Evolutionary conservation across 2,113 vertebrate species (phyloP), one percentile per base, ranked within the genome.

Genomic region (Pseudonaja textilis): DNA sequence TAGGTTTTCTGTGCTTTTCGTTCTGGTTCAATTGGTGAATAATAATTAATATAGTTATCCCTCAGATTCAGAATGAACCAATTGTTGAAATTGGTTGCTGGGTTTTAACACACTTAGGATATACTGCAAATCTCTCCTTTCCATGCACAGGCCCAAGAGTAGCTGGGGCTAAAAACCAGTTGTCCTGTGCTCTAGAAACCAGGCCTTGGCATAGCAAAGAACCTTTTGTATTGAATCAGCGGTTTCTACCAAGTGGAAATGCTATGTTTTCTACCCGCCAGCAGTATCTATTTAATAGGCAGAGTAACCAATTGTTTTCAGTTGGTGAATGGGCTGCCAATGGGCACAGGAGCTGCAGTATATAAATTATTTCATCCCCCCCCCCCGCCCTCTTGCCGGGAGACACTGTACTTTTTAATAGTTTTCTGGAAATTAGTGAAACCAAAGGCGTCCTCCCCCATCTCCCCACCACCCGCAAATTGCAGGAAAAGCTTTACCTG

Each of bases 191-290:
- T 20, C 42, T 1, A 69, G 11, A 4, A 64, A 14, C 18, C 0
- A 10, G 61, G 8, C 2, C 52, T 92, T 93, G 50, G 92, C 94
- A 59, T 91, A 87, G 54, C 42, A 87, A 1, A 89, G 26, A 92
- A 6, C 0, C 91, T 91, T 29, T 52, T 90, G 56, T 11, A 3
- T 88, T 90, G 18, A 85, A 1, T 55, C 42, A 92, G 56, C 9
- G 91, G 0, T 91, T 20, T 87, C 39, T 81, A 42, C 25, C 45
- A 64, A 25, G 11, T 57, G 91, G 1, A 9, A 92, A 47, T 87
- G 90, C 50, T 54, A 12, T n/a, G 1, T 91, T 56, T 86, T 42
- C 54, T 86, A 11, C 4, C 34, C 42, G 23, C 7, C 10, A 56
- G 25, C 54, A 45, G 14, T 91, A 20, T 81, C 39, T 86, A 86